A percentile compares a stretch with the other conserved stretches of the same genome.
These are phyloP conservation scores for Philereme vetulata DNA, from an alignment of 2,888 invertebrate genomes.

Conservation along the genomic window DNA sequence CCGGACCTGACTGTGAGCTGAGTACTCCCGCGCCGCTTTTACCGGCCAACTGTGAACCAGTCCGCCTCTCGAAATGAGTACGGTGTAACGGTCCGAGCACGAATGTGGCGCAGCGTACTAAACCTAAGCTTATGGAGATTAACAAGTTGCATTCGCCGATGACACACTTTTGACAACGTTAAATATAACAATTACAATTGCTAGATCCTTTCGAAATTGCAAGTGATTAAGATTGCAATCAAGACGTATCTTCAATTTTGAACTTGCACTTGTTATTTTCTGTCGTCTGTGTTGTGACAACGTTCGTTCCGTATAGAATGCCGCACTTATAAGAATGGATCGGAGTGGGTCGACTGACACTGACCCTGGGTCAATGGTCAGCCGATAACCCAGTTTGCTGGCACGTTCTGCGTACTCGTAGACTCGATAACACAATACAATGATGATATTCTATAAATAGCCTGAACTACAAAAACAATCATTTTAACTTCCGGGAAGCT, in stretches of 20 bases:
- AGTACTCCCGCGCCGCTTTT: constrained; percentile 72
- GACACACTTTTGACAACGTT: constrained; percentile 19
- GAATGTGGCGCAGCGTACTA: constrained; percentile 42
- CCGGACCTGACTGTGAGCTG: constrained; percentile 63
- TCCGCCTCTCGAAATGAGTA: constrained; percentile 72
- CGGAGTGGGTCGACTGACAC: constrained; percentile 34
- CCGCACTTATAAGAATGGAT: background rate
- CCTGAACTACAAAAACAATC: background rate
- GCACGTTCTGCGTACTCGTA: constrained; percentile 20
- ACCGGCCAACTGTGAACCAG: constrained; percentile 72
- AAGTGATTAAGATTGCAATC: background rate
- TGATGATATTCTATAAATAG: constrained; percentile 18
- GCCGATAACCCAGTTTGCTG: constrained; percentile 28
- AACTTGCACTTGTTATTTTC: background rate
- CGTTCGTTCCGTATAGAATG: constrained; percentile 10
- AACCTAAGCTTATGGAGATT: constrained; percentile 31
- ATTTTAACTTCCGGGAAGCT: background rate
- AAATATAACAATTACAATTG: background rate
- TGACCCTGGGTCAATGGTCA: constrained; percentile 34
- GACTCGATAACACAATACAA: constrained; percentile 15
- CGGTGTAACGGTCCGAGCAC: constrained; percentile 79
- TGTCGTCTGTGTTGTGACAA: background rate
- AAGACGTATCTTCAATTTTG: background rate
- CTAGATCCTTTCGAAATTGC: constrained; percentile 6
- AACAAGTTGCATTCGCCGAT: constrained; percentile 22